phyloP scores from a whole-genome alignment of 2,888 invertebrate species.

The Pseudanteris insignis region DNA sequence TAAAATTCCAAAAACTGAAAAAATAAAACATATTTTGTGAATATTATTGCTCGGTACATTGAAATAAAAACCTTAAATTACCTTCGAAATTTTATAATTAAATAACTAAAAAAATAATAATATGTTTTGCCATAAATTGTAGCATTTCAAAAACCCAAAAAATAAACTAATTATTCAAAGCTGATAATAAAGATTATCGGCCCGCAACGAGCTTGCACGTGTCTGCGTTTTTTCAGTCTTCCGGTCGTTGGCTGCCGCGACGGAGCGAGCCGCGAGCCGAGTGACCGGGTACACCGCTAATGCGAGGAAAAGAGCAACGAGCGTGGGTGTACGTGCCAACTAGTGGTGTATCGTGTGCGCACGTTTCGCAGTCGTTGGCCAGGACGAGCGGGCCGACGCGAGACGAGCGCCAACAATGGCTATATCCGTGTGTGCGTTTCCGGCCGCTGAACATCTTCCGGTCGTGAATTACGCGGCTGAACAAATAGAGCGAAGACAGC shows the following conservation, averaged over 20 bases:
- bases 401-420: constrained; percentile 56
- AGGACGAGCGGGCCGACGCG: constrained; percentile 5
- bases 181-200: too few relatives aligned
- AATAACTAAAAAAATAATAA: too few relatives aligned
- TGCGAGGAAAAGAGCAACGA: constrained; percentile 24
- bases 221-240: neutral
- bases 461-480: constrained; percentile 65
- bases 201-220: too few relatives aligned
- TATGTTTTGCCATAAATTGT: too few relatives aligned
- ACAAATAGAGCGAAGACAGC: constrained; percentile 58
- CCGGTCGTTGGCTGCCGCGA: neutral
- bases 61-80: too few relatives aligned
- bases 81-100: too few relatives aligned
- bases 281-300: constrained; percentile 30
- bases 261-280: constrained; percentile 15
- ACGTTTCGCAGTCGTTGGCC: too few relatives aligned
- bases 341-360: constrained; percentile 1
- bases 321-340: constrained; percentile 11
- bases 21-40: too few relatives aligned
- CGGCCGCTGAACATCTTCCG: constrained; percentile 65
- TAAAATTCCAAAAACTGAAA: too few relatives aligned
- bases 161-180: too few relatives aligned
- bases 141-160: too few relatives aligned
- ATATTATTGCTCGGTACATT: too few relatives aligned
- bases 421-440: constrained; percentile 62